These are phyloP conservation scores for Varanus salvator DNA, from an alignment of 2,113 vertebrate species.

Conservation along the genomic window DNA sequence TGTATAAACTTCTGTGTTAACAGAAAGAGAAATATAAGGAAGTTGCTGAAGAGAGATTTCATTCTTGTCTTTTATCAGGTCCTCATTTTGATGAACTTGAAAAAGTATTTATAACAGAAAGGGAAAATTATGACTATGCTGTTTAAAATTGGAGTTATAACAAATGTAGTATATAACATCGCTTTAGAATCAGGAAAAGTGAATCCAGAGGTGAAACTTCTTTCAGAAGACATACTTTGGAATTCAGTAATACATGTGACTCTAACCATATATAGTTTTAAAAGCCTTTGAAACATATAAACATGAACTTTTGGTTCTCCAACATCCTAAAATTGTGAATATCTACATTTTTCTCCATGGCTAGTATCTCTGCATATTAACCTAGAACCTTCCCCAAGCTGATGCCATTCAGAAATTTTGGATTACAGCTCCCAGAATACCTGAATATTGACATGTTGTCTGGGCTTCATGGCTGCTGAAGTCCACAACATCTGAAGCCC, in stretches of 20 bases:
- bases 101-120: not conserved
- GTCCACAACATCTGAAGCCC: too few species aligned
- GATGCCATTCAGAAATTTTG: too few species aligned
- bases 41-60: constrained; percentile 33
- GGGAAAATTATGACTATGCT: not conserved
- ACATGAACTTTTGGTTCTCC: not conserved
- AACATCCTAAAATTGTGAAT: not conserved
- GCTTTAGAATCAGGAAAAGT: not conserved
- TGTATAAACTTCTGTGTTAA: constrained; percentile 36
- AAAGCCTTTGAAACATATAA: not conserved
- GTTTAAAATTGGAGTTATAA: not conserved
- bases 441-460: not conserved
- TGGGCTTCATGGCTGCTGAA: too few species aligned
- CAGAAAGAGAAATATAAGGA: constrained; percentile 50
- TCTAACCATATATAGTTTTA: not conserved
- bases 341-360: not conserved
- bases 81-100: constrained; percentile 24
- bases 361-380: not conserved
- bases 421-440: too few species aligned
- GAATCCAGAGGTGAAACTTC: not conserved
- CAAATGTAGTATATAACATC: not conserved
- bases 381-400: not conserved
- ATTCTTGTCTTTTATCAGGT: constrained; percentile 31
- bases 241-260: not conserved
- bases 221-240: not conserved